phyloP scores from a whole-genome alignment of 2,888 invertebrate species.

The Smittia sp. region DNA sequence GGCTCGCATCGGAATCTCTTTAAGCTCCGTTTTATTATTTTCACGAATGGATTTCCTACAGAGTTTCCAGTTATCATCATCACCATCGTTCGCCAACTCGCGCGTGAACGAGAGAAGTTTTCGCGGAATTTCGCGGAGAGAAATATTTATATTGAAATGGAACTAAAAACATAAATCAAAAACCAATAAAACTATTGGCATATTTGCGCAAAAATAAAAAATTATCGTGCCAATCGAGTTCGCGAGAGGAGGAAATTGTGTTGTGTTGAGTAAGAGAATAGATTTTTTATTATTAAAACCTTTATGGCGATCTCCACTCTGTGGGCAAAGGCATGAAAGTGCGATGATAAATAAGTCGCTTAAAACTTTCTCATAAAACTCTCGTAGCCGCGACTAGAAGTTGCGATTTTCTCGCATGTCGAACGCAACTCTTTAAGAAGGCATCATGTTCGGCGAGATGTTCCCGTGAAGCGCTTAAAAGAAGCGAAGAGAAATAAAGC shows the following conservation, averaged over 20 bases:
- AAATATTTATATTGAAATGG: conserved; percentile 15
- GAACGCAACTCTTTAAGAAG: conserved; percentile 8
- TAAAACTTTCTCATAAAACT: not conserved
- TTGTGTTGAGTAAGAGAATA: not conserved
- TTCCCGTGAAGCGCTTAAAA: not conserved
- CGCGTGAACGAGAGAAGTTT: not conserved
- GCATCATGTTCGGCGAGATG: not conserved
- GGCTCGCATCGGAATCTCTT: not conserved
- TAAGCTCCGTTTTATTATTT: conserved; percentile 18
- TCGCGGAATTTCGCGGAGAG: conserved; percentile 22
- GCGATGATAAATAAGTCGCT: not conserved
- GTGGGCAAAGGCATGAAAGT: no score
- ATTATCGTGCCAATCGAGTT: conserved; percentile 26
- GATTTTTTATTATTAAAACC: conserved; percentile 17
- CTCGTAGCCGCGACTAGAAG: not conserved
- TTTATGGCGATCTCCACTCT: not conserved
- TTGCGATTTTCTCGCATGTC: conserved; percentile 13
- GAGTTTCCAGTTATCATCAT: conserved; percentile 39
- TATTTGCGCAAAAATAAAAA: conserved; percentile 38
- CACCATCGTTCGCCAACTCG: conserved; percentile 26
- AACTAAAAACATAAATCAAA: conserved; percentile 36
- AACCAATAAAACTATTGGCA: conserved; percentile 40
- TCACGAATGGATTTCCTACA: conserved; percentile 16
- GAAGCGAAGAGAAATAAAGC: conserved; percentile 16
- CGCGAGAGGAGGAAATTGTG: not conserved